A percentile compares a stretch with the other conserved stretches of the same genome.
Conservation (phyloP, 2,113 vertebrate species). For the Prietella phreatophila region DNA sequence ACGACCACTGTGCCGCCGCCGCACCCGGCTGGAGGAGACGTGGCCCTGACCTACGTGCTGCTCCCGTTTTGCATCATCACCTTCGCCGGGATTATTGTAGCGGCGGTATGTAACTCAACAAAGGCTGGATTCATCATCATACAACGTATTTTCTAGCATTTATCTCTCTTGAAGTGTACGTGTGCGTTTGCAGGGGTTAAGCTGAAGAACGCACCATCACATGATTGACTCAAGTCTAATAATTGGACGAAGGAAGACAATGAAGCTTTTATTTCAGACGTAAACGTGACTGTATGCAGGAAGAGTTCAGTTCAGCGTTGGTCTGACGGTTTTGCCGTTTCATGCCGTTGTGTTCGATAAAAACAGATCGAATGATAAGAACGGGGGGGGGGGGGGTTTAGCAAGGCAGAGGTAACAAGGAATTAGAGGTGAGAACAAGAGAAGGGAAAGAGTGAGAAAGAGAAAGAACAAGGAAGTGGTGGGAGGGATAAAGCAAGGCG, state of each 20-base stretch:
- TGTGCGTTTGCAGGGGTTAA: constrained; percentile 3
- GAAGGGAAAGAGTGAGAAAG: too few relatives aligned
- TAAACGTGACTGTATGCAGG: background rate
- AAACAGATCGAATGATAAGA: background rate
- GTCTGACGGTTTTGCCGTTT: background rate
- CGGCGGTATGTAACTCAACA: constrained; percentile 79
- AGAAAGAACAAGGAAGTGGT: background rate
- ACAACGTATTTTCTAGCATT: background rate
- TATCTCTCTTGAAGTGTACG: background rate
- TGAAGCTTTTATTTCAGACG: constrained; percentile 16
- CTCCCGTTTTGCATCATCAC: constrained; percentile 89
- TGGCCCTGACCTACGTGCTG: constrained; percentile 80
- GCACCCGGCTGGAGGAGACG: constrained; percentile 69
- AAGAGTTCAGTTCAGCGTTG: background rate
- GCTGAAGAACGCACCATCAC: constrained; percentile 23
- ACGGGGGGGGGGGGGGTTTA: too few relatives aligned
- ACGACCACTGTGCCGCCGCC: constrained; percentile 73
- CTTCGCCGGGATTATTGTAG: constrained; percentile 78
- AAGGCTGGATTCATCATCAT: background rate
- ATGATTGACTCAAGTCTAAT: constrained; percentile 25
- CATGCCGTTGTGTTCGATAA: background rate
- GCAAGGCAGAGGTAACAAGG: background rate
- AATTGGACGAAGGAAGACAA: constrained; percentile 7
- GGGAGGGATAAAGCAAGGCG: background rate
- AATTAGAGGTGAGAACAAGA: background rate